Percentiles rank a stretch among this genome's conserved stretches.
Conservation (phyloP, 2,888 invertebrate genomes). For the Gymnocheta viridis region DNA sequence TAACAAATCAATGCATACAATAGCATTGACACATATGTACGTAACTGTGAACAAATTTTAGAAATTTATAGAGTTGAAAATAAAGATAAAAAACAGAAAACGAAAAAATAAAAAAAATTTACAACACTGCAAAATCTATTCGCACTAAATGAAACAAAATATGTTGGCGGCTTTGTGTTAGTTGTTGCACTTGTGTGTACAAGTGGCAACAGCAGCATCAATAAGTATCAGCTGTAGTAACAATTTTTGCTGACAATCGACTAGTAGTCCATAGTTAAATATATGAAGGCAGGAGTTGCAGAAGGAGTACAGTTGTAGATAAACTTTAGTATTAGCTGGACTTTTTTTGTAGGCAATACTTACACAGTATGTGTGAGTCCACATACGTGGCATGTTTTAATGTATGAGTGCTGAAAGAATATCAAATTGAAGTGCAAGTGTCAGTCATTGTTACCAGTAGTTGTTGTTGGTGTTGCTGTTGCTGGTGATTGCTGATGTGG, state of each 20-base stretch:
- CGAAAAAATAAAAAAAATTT: constrained; percentile 24
- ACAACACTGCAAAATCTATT: constrained; percentile 13
- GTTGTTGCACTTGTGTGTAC: constrained; percentile 25
- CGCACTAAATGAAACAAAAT: constrained; percentile 26
- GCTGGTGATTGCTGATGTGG: constrained; percentile 2
- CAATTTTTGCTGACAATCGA: constrained; percentile 29
- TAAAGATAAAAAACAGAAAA: neutral
- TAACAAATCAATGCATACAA: constrained; percentile 63
- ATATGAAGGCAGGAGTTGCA: too few species aligned
- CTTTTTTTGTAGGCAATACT: constrained; percentile 32
- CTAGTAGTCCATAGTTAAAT: neutral
- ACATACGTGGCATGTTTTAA: neutral
- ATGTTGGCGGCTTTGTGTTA: constrained; percentile 55
- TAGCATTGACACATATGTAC: constrained; percentile 43
- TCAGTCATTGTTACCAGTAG: constrained; percentile 46
- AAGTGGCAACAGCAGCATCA: constrained; percentile 46
- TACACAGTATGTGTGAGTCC: neutral
- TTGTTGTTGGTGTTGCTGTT: constrained; percentile 24
- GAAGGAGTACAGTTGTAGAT: neutral
- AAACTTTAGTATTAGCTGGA: constrained; percentile 45
- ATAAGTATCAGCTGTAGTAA: constrained; percentile 56
- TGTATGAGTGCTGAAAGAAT: constrained; percentile 29
- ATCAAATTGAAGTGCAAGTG: constrained; percentile 62
- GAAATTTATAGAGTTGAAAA: constrained; percentile 55
- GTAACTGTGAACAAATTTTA: constrained; percentile 45